Evolutionary conservation across 2,888 invertebrate genomes (phyloP).

Genomic region (Lasioglossum villosulum): DNA sequence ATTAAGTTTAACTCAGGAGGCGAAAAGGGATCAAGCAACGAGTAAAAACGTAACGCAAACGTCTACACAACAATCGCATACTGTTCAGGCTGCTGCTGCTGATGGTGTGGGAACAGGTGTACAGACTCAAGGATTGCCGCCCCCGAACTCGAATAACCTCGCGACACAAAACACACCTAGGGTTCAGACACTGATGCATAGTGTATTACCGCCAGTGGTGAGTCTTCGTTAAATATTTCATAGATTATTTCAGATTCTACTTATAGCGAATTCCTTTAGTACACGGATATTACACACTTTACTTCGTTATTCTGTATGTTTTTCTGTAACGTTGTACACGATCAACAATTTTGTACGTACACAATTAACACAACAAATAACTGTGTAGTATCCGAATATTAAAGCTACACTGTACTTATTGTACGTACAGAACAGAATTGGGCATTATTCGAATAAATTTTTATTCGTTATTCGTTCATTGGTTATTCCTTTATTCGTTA

Average conservation of each 20-base stretch:
- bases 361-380: neutral
- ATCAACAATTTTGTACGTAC: neutral
- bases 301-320: neutral
- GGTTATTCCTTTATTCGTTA: neutral
- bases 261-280: slow-evolving; percentile 1
- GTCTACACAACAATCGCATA: slow-evolving; percentile 71
- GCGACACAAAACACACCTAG: slow-evolving; percentile 80
- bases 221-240: slow-evolving; percentile 54
- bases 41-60: slow-evolving; percentile 70
- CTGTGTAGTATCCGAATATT: slow-evolving; percentile 3
- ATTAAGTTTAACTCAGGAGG: slow-evolving; percentile 74
- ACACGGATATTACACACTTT: neutral
- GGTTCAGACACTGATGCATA: slow-evolving; percentile 83
- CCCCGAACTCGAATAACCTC: slow-evolving; percentile 79
- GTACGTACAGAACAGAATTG: slow-evolving; percentile 2
- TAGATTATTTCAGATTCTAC: neutral
- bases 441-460: slow-evolving; percentile 2
- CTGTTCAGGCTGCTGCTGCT: slow-evolving; percentile 72
- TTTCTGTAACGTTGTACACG: neutral
- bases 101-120: slow-evolving; percentile 71
- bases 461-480: neutral
- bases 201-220: slow-evolving; percentile 83
- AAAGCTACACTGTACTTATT: neutral
- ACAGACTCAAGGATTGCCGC: slow-evolving; percentile 79
- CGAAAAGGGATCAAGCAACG: slow-evolving; percentile 77